Percentiles rank a stretch among this genome's conserved stretches.
phyloP scores from a whole-genome alignment of 2,113 vertebrate genomes.

The Lepus timidus region DNA sequence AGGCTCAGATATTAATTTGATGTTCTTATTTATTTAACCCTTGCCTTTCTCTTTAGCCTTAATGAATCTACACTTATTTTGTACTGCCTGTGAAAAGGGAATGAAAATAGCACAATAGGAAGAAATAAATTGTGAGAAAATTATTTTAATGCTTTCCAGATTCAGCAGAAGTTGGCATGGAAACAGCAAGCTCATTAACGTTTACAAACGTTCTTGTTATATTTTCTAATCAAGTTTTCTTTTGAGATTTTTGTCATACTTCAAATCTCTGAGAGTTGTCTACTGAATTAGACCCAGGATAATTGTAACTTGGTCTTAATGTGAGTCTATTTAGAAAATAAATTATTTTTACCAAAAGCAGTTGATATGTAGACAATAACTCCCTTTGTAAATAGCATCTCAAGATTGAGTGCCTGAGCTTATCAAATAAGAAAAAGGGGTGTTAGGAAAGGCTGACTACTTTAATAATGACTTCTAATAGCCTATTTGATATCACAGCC shows the following conservation, averaged over 20 bases:
- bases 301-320: slow-evolving; percentile 35
- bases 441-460: not conserved
- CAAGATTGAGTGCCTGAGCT: not conserved
- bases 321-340: not conserved
- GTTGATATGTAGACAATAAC: slow-evolving; percentile 20
- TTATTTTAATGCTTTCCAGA: slow-evolving; percentile 64
- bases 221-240: slow-evolving; percentile 58
- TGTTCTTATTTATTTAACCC: slow-evolving; percentile 82
- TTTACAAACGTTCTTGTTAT: slow-evolving; percentile 45
- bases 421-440: not conserved
- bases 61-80: slow-evolving; percentile 55
- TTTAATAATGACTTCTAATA: not conserved
- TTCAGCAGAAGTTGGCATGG: slow-evolving; percentile 50
- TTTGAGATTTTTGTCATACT: slow-evolving; percentile 62
- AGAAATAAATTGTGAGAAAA: slow-evolving; percentile 59
- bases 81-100: slow-evolving; percentile 46
- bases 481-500: not conserved
- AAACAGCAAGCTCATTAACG: slow-evolving; percentile 67
- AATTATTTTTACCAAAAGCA: not conserved
- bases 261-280: slow-evolving; percentile 18
- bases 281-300: slow-evolving; percentile 54
- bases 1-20: slow-evolving; percentile 70
- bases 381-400: not conserved
- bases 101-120: slow-evolving; percentile 44
- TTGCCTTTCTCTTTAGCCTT: slow-evolving; percentile 67